phyloP scores from a whole-genome alignment of 2,888 invertebrate genomes.

The Volucella inanis region DNA sequence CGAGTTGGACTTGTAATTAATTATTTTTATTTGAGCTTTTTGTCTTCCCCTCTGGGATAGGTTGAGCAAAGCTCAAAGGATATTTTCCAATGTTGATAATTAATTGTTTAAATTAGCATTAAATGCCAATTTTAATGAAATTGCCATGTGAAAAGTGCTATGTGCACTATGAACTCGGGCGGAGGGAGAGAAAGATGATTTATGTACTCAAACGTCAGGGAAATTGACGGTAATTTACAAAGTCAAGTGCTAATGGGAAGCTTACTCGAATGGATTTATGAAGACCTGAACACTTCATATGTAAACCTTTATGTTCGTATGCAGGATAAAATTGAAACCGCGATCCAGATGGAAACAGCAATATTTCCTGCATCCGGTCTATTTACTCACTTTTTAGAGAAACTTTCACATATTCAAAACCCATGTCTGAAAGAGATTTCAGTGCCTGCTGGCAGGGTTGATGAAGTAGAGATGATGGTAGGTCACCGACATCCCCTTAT shows the following conservation, averaged over 20 bases:
- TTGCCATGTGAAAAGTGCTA: slow-evolving; percentile 42
- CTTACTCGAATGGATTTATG: background rate
- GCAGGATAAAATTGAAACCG: too few species aligned
- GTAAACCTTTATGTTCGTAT: too few species aligned
- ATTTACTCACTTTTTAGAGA: too few species aligned
- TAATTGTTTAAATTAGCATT: slow-evolving; percentile 67
- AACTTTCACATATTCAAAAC: too few species aligned
- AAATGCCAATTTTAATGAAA: slow-evolving; percentile 62
- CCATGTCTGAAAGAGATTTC: too few species aligned
- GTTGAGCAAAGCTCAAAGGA: slow-evolving; percentile 10
- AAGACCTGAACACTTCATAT: too few species aligned
- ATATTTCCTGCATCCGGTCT: too few species aligned
- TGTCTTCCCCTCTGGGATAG: background rate
- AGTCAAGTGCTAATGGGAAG: slow-evolving; percentile 11
- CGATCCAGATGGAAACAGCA: too few species aligned
- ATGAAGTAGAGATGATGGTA: too few species aligned
- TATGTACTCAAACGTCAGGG: slow-evolving; percentile 4
- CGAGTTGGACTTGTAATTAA: slow-evolving; percentile 32
- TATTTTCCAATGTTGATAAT: slow-evolving; percentile 27
- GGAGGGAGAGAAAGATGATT: background rate
- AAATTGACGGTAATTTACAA: slow-evolving; percentile 21
- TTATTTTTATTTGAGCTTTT: slow-evolving; percentile 2
- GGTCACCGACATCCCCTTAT: too few species aligned
- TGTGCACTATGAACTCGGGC: background rate
- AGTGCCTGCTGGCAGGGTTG: too few species aligned